Evolutionary conservation across 2,113 vertebrate genomes (phyloP).

Genomic region (Ctenomys sociabilis): DNA sequence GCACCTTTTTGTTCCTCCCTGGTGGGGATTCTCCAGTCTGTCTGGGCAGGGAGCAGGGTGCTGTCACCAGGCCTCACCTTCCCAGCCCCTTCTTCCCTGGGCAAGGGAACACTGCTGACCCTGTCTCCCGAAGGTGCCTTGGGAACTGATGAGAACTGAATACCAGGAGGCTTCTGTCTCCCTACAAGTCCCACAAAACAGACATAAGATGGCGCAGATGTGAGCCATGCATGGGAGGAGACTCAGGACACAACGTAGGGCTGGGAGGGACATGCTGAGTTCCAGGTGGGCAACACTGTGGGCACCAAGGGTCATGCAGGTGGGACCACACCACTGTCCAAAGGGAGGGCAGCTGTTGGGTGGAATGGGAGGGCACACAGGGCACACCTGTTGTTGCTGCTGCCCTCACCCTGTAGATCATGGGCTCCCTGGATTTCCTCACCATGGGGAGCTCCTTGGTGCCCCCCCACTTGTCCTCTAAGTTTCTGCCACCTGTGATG

Average conservation of each 20-base stretch:
- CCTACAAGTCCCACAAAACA: neutral
- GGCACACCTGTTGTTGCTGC: neutral
- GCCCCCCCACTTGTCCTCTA: neutral
- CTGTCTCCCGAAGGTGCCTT: fast-evolving
- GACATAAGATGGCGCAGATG: fast-evolving
- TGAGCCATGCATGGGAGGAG: fast-evolving
- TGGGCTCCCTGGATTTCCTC: neutral
- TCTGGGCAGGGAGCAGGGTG: neutral
- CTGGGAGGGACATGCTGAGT: fast-evolving
- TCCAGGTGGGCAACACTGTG: neutral
- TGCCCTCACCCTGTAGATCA: neutral
- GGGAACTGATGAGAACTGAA: fast-evolving
- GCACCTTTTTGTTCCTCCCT: no score
- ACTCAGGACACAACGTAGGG: fast-evolving
- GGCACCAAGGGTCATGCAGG: neutral
- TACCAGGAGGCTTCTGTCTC: fast-evolving
- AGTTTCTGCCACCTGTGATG: neutral
- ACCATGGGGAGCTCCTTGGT: no score
- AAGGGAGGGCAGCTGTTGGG: neutral
- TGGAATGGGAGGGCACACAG: no score
- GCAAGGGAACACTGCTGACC: fast-evolving
- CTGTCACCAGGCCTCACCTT: neutral
- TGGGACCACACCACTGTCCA: neutral
- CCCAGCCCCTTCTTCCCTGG: neutral
- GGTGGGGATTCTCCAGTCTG: no score